Percentiles rank a stretch among this genome's conserved stretches.
These are phyloP conservation scores for Trichonephila clavata DNA, from an alignment of 1,140 invertebrate species.

Conservation along the genomic window DNA sequence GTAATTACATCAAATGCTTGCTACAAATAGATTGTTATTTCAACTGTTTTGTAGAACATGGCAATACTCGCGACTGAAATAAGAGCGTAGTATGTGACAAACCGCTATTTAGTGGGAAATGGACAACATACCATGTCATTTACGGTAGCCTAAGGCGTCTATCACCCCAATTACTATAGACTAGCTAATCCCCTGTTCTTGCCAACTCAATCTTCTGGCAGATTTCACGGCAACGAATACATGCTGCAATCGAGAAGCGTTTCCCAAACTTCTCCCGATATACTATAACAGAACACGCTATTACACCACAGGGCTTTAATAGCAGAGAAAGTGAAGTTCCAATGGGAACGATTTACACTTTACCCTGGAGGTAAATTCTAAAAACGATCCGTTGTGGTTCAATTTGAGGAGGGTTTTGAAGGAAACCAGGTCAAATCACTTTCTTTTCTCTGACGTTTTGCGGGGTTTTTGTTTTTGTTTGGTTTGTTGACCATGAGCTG, in stretches of 20 bases:
- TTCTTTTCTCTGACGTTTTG: not conserved
- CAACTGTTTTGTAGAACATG: not conserved
- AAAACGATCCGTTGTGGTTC: slow-evolving; percentile 6
- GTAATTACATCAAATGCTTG: no score
- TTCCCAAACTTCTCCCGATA: not conserved
- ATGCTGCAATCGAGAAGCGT: not conserved
- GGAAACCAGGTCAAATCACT: slow-evolving; percentile 37
- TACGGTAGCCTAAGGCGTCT: not conserved
- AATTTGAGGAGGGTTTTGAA: slow-evolving; percentile 7
- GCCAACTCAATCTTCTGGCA: not conserved
- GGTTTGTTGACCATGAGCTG: slow-evolving; percentile 22
- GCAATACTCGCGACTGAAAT: not conserved
- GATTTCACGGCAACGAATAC: not conserved
- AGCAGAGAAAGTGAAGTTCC: slow-evolving; percentile 37
- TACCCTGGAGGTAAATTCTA: slow-evolving; percentile 7
- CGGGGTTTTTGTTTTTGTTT: slow-evolving; percentile 37
- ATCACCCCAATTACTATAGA: not conserved
- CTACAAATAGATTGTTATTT: not conserved
- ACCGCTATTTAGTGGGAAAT: not conserved
- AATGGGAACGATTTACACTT: not conserved
- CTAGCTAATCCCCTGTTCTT: not conserved
- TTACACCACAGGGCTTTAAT: slow-evolving; percentile 22
- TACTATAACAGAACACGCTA: not conserved
- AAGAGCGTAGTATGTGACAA: not conserved
- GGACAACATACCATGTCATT: not conserved